A percentile compares a stretch with the other conserved stretches of the same genome.
Conservation (phyloP, 1,140 invertebrate genomes). For the Heliothis virescens region DNA sequence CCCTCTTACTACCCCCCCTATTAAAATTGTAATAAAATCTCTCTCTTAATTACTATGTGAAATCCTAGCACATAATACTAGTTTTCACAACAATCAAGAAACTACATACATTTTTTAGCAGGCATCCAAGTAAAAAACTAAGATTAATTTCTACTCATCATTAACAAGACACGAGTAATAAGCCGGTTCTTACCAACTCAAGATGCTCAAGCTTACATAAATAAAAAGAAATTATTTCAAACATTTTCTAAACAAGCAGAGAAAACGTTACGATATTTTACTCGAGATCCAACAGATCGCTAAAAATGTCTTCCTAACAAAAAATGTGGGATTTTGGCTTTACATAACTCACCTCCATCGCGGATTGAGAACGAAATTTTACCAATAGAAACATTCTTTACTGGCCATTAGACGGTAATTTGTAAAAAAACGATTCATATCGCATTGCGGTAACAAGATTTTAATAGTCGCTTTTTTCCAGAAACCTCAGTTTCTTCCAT, state of each 20-base stretch:
- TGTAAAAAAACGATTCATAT: slow-evolving; percentile 4
- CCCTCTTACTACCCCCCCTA: too few relatives aligned
- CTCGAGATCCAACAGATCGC: slow-evolving; percentile 11
- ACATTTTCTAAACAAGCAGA: not conserved
- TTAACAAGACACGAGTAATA: not conserved
- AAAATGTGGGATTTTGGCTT: slow-evolving; percentile 16
- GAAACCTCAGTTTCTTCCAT: not conserved
- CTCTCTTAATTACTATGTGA: too few relatives aligned
- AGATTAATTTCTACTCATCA: not conserved
- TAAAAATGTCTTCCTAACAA: slow-evolving; percentile 20
- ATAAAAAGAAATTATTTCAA: slow-evolving; percentile 15
- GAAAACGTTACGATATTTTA: slow-evolving; percentile 12
- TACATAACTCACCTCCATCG: slow-evolving; percentile 23
- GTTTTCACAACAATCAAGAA: too few relatives aligned
- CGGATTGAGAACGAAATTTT: slow-evolving; percentile 18
- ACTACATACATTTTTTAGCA: not conserved
- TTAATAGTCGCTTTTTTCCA: not conserved
- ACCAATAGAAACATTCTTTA: slow-evolving; percentile 13
- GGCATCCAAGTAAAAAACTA: not conserved
- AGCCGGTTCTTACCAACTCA: slow-evolving; percentile 8
- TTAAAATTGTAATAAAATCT: too few relatives aligned
- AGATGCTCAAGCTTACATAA: not conserved
- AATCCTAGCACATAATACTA: too few relatives aligned
- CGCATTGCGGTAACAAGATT: slow-evolving; percentile 23
- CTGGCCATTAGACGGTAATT: slow-evolving; percentile 20